Evolutionary conservation across 2,888 invertebrate genomes (phyloP).

Genomic region (Ochropleura plecta): DNA sequence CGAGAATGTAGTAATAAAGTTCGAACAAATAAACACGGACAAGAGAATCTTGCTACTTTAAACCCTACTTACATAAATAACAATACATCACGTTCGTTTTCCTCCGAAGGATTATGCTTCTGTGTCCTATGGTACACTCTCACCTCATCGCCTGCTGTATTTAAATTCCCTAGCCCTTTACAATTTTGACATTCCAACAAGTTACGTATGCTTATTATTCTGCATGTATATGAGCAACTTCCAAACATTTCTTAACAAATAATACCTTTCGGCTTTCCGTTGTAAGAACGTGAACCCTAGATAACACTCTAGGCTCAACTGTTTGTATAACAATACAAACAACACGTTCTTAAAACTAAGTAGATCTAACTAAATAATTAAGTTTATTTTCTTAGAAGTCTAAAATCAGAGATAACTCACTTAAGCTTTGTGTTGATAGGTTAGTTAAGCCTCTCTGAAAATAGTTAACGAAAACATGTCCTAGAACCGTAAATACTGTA

Average conservation of each 20-base stretch:
- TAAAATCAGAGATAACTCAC: neutral
- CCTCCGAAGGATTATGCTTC: neutral
- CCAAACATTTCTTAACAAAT: neutral
- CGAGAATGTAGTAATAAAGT: neutral
- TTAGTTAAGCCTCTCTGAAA: neutral
- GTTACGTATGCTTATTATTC: neutral
- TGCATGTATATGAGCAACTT: neutral
- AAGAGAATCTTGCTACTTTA: neutral
- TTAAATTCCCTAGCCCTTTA: neutral
- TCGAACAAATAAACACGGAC: neutral
- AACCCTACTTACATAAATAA: neutral
- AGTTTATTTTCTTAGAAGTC: neutral
- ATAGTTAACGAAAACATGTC: neutral
- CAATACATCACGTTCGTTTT: neutral
- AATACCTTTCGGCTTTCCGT: neutral
- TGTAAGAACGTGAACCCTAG: neutral
- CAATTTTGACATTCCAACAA: neutral
- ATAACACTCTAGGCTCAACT: too few species aligned
- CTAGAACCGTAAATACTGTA: neutral
- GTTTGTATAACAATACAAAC: neutral
- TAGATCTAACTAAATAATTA: constrained; percentile 7
- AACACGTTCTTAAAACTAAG: neutral
- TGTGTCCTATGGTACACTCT: neutral
- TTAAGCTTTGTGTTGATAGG: too few species aligned
- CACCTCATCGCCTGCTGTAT: neutral